These are phyloP conservation scores for Grammomys dolichurus DNA, from an alignment of 2,113 vertebrate species.

Conservation along the genomic window DNA sequence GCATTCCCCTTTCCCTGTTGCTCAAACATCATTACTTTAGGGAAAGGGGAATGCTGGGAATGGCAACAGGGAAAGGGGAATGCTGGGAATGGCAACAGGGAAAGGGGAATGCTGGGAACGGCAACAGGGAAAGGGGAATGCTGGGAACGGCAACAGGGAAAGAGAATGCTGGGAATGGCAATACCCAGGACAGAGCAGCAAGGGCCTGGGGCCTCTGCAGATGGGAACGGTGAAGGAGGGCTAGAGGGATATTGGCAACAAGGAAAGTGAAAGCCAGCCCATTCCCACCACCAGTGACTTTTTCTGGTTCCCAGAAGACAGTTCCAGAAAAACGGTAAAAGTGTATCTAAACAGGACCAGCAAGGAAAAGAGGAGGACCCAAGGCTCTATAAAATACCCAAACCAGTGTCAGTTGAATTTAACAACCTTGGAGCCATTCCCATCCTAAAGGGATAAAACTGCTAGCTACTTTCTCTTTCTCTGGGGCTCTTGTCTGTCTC, in stretches of 20 bases:
- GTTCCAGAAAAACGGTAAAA: neutral
- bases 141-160: no score
- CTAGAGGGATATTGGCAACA: neutral
- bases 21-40: no score
- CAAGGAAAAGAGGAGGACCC: neutral
- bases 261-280: neutral
- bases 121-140: neutral
- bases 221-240: neutral
- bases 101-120: no score
- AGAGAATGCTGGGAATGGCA: neutral
- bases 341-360: neutral
- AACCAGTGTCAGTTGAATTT: neutral
- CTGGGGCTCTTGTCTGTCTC: neutral
- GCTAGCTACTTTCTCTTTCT: no score
- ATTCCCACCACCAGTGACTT: no score
- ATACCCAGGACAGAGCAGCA: accelerated
- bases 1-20: no score
- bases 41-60: no score
- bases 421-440: neutral
- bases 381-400: neutral
- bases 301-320: neutral
- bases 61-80: neutral
- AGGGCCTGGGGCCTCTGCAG: neutral
- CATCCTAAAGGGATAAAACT: no score
- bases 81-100: neutral